A percentile compares a stretch with the other conserved stretches of the same genome.
Evolutionary conservation across 2,113 vertebrate species (phyloP).

Genomic region (Myanophis thanlyinensis): DNA sequence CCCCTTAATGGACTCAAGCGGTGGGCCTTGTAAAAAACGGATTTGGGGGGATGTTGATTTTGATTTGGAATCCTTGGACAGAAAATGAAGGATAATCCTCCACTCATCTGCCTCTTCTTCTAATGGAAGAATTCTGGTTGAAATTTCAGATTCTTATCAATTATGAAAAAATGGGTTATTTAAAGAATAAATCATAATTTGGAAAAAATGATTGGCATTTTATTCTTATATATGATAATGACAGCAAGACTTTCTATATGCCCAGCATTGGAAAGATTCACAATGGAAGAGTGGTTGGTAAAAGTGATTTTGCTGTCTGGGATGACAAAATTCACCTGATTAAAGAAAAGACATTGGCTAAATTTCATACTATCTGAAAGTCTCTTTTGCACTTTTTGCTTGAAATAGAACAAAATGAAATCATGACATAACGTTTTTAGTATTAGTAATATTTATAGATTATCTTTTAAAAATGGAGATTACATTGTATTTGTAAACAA

Average conservation of each 20-base stretch:
- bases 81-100: not conserved
- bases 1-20: not conserved
- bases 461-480: not conserved
- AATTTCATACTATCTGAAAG: not conserved
- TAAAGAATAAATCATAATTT: not conserved
- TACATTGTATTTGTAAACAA: not conserved
- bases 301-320: not conserved
- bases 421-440: not conserved
- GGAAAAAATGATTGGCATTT: not conserved
- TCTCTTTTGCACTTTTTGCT: not conserved
- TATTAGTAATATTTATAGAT: not conserved
- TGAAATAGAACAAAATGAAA: not conserved
- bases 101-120: not conserved
- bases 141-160: not conserved
- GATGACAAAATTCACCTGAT: not conserved
- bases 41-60: not conserved
- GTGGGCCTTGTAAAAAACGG: not conserved
- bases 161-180: not conserved
- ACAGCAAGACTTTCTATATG: not conserved
- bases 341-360: not conserved
- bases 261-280: not conserved
- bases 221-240: not conserved
- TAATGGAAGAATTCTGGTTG: not conserved
- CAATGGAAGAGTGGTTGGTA: not conserved
- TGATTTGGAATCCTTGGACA: not conserved